phyloP scores from a whole-genome alignment of 2,888 invertebrate genomes.

The Leptinotarsa juncta region DNA sequence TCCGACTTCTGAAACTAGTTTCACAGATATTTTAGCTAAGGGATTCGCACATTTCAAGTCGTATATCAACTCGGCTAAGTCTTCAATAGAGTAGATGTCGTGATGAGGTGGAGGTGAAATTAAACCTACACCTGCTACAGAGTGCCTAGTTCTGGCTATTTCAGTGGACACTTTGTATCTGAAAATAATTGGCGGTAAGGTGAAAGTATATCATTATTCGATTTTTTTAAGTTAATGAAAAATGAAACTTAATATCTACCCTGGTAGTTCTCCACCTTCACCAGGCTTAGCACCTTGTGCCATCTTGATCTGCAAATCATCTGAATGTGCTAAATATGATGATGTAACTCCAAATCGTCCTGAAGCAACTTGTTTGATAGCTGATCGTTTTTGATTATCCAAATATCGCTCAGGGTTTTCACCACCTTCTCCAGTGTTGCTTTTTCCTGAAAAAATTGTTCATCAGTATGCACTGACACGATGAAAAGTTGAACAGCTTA shows the following conservation, averaged over 20 bases:
- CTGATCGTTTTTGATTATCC: conserved; percentile 82
- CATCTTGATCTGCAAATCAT: conserved; percentile 99
- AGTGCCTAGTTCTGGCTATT: conserved; percentile 95
- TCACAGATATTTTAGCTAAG: conserved; percentile 93
- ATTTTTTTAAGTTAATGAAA: not conserved
- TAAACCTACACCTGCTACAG: conserved; percentile 95
- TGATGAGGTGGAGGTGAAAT: conserved; percentile 99
- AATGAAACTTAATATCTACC: conserved; percentile 49
- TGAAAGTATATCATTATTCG: not conserved
- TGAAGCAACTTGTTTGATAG: conserved; percentile 99
- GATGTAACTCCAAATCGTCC: conserved; percentile 99
- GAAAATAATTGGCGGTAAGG: conserved; percentile 24
- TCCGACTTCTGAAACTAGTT: conserved; percentile 97
- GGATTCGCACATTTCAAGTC: conserved; percentile 99
- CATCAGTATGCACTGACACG: not conserved
- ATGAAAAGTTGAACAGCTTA: conserved; percentile 16
- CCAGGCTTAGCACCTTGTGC: conserved; percentile 99
- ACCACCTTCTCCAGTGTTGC: conserved; percentile 99
- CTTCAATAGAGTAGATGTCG: conserved; percentile 99
- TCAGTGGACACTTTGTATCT: conserved; percentile 89
- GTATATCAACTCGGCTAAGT: conserved; percentile 97
- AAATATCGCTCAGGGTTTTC: conserved; percentile 80
- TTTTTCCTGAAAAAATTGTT: conserved; percentile 87
- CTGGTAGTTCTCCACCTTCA: conserved; percentile 97
- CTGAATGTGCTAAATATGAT: conserved; percentile 95